Percentiles rank a stretch among this genome's conserved stretches.
phyloP scores from a whole-genome alignment of 2,797 vertebrate species.

The Lerista edwardsae region DNA sequence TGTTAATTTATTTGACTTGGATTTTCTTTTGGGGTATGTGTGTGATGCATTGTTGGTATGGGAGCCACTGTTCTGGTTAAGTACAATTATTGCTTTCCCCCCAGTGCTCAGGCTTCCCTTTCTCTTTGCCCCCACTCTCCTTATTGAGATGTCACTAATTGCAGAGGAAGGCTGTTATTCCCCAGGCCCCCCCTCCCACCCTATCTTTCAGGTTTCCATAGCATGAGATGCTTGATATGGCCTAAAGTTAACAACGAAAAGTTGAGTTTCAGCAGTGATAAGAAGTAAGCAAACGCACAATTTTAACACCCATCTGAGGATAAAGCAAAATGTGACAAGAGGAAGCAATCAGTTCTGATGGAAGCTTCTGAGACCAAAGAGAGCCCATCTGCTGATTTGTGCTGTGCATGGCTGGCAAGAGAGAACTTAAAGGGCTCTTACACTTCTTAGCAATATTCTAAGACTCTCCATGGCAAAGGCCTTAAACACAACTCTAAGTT shows the following conservation, averaged over 20 bases:
- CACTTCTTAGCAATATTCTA: constrained; percentile 19
- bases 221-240: no score
- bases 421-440: not conserved
- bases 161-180: not conserved
- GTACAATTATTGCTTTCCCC: constrained; percentile 34
- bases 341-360: not conserved
- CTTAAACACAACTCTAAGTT: not conserved
- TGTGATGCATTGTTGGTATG: not conserved
- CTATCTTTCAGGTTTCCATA: not conserved
- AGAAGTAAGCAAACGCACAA: not conserved
- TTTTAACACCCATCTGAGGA: not conserved
- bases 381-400: not conserved
- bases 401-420: not conserved
- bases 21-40: not conserved
- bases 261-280: not conserved
- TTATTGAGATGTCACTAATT: constrained; percentile 18
- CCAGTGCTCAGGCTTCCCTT: constrained; percentile 22
- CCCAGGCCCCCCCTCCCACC: no score
- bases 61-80: constrained; percentile 48
- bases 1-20: not conserved
- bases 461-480: no score
- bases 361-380: not conserved
- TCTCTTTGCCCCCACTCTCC: constrained; percentile 6
- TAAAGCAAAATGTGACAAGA: not conserved
- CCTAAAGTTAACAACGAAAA: not conserved